Conservation (phyloP, 1,140 invertebrate genomes). For the Bombyx mori region DNA sequence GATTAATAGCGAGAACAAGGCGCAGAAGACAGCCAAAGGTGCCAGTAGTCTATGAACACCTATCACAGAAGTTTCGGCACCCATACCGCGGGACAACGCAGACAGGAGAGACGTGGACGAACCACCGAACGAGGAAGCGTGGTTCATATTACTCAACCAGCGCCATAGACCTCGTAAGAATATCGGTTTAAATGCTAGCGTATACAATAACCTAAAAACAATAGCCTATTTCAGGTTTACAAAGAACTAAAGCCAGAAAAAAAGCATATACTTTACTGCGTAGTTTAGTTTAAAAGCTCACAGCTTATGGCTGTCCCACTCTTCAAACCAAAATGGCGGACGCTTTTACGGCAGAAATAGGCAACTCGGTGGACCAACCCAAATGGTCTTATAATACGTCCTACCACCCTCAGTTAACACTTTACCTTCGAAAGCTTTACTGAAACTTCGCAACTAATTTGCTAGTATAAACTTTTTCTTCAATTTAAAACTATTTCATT, state of each 20-base stretch:
- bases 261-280: not conserved
- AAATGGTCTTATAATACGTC: too few relatives aligned
- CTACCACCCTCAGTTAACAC: too few relatives aligned
- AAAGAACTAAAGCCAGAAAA: not conserved
- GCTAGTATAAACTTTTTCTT: too few relatives aligned
- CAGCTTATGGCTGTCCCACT: not conserved
- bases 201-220: conserved; percentile 82
- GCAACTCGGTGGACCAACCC: too few relatives aligned
- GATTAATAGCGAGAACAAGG: conserved; percentile 85
- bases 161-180: conserved; percentile 89
- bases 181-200: conserved; percentile 85
- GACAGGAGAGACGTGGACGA: conserved; percentile 77
- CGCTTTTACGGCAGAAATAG: too few relatives aligned
- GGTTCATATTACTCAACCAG: conserved; percentile 67
- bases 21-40: conserved; percentile 88
- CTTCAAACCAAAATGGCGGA: too few relatives aligned
- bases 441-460: too few relatives aligned
- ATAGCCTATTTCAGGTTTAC: not conserved
- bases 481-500: too few relatives aligned
- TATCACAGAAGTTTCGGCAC: conserved; percentile 70
- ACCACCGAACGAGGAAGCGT: conserved; percentile 76
- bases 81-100: conserved; percentile 78
- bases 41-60: conserved; percentile 84
- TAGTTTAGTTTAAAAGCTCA: conserved; percentile 1
- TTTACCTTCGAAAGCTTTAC: too few relatives aligned